A percentile compares a stretch with the other conserved stretches of the same genome.
phyloP scores from a whole-genome alignment of 2,797 vertebrate genomes.

The Ispidina picta region DNA sequence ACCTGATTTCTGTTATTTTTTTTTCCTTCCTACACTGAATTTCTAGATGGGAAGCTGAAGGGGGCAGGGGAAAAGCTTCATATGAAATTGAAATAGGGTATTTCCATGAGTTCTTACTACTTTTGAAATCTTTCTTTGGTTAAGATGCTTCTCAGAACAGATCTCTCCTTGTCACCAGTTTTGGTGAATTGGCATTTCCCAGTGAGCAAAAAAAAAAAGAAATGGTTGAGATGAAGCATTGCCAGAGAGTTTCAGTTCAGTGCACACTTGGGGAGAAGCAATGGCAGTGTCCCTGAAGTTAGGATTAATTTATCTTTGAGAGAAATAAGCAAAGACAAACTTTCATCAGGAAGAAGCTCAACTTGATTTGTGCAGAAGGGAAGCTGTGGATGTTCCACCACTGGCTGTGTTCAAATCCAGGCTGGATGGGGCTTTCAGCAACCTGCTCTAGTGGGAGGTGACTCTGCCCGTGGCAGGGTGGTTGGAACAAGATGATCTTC shows the following conservation, averaged over 20 bases:
- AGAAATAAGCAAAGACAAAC: background rate
- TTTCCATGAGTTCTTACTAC: constrained; percentile 12
- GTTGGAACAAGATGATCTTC: too few relatives aligned
- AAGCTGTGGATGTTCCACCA: too few relatives aligned
- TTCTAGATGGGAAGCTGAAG: background rate
- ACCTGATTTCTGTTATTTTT: background rate
- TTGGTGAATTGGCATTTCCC: background rate
- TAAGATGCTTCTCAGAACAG: background rate
- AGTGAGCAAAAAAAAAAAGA: background rate
- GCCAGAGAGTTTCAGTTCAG: background rate
- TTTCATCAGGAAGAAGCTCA: background rate
- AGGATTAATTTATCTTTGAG: background rate
- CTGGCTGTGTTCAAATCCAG: too few relatives aligned
- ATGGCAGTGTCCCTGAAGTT: background rate
- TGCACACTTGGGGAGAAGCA: background rate
- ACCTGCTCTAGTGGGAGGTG: too few relatives aligned
- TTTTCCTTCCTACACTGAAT: background rate
- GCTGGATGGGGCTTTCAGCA: too few relatives aligned
- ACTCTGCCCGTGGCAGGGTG: too few relatives aligned
- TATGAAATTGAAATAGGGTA: background rate
- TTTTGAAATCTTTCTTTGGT: background rate
- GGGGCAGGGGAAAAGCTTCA: background rate
- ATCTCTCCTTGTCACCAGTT: background rate
- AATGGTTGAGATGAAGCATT: background rate
- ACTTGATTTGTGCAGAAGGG: background rate